Base-by-base conservation (phyloP, 2,888 invertebrate genomes). In the Aethes cnicana region DNA sequence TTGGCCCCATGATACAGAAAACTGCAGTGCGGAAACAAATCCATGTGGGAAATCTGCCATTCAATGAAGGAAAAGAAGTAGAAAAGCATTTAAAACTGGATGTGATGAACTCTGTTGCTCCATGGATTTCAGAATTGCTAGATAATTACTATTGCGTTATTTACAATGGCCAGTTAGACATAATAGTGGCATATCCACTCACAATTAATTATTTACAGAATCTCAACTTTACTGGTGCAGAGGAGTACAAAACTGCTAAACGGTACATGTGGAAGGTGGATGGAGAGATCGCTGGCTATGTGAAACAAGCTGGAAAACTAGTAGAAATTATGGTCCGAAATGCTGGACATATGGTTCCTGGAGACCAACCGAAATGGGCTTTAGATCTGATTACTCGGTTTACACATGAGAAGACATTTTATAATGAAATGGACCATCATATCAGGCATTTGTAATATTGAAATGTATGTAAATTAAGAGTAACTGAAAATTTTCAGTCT, bases 111-210 rank as follows among this genome's bases (percentile, higher is more conserved):
- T 94, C 95, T 0, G 93, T 96, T 4, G 94, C 95, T 4, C 91
- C 92, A 0, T 93, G 93, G 92, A 84, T 96, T 47, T 88, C 92
- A 0, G 93, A 94, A 62, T 80, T 96, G 0, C 72, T 95, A 0
- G 87, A 92, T 25, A 80, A 92, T 62, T 95, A 94, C 66, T 88
- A 91, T 73, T 92, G 96, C 9, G 91, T 97, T 33, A 91, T 97
- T 54, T 98, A 97, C 76, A 97, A 94, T 72, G 98, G 98, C 0
- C 97, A 98, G 72, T 75, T 98, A 58, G 98, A 98, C 75, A 94
- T 98, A 8, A 96, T 97, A 57, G 95, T 97, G 0, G 96, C 97
- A 0, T 96, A 96, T 79, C 96, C 97, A 0, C 73, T 96, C 41
- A 97, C 97, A 0, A 91, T 94, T 12, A 95, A 94, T 71, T 97